Evolutionary conservation across 2,888 invertebrate genomes (phyloP).

Genomic region (Amorpha juglandis): DNA sequence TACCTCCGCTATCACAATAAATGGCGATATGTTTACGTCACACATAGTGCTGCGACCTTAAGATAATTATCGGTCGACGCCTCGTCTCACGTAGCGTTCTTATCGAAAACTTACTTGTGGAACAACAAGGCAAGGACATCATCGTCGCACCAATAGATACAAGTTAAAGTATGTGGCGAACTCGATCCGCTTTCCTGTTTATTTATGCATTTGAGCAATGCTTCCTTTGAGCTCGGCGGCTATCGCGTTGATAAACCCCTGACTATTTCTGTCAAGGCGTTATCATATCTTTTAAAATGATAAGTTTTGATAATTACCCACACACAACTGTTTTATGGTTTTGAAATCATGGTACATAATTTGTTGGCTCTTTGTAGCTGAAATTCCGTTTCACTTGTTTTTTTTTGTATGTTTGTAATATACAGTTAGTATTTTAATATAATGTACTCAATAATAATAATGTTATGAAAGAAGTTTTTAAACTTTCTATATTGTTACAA

Average conservation of each 20-base stretch:
- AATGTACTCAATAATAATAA: too few relatives aligned
- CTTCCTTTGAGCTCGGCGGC: conserved; percentile 28
- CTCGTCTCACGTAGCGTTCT: conserved; percentile 62
- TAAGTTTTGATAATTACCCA: conserved; percentile 25
- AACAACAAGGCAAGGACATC: conserved; percentile 73
- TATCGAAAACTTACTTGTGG: conserved; percentile 63
- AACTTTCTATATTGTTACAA: conserved; percentile 51
- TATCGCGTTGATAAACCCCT: conserved; percentile 35
- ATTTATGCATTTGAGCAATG: conserved; percentile 34
- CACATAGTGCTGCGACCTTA: conserved; percentile 76
- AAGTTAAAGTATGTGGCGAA: conserved; percentile 32
- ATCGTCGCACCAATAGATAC: conserved; percentile 45
- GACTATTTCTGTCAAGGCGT: conserved; percentile 41
- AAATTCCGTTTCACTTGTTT: not conserved
- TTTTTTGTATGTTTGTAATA: not conserved
- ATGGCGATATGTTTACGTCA: conserved; percentile 61
- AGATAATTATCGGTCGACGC: conserved; percentile 82
- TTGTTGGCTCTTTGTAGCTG: not conserved
- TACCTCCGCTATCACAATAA: conserved; percentile 23
- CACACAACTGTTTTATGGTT: conserved; percentile 6
- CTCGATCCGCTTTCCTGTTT: conserved; percentile 37
- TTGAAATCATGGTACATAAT: not conserved
- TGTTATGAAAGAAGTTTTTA: conserved; percentile 26
- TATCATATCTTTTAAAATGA: conserved; percentile 34
- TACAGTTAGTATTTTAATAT: not conserved